phyloP scores from a whole-genome alignment of 64 coral and sea anemone genomes.

The Porites lutea region DNA sequence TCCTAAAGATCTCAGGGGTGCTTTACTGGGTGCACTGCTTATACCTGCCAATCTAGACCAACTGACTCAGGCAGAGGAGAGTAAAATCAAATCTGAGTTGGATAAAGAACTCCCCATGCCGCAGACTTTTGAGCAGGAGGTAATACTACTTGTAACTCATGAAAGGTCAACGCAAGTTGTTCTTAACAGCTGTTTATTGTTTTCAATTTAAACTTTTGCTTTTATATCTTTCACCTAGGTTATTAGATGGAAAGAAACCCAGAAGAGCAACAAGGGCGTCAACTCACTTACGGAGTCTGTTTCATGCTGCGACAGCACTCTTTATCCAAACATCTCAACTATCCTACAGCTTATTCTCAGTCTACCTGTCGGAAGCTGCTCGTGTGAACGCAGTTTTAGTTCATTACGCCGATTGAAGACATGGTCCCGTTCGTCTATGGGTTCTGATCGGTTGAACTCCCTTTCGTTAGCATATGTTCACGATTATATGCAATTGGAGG shows the following conservation, averaged over 20 bases:
- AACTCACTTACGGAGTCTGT: conserved; percentile 20
- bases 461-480: conserved; percentile 17
- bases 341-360: conserved; percentile 38
- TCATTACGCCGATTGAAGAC: conserved; percentile 46
- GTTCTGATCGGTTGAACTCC: conserved; percentile 20
- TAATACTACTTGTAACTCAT: background rate
- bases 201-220: no score
- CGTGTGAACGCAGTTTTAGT: conserved; percentile 57
- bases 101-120: conserved; percentile 36
- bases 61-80: no score
- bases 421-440: conserved; percentile 52
- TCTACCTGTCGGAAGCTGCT: conserved; percentile 54
- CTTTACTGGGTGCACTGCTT: conserved; percentile 55
- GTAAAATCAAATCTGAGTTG: no score
- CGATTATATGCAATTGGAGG: conserved; percentile 14
- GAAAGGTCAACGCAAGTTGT: no score
- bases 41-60: conserved; percentile 58
- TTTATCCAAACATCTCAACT: conserved; percentile 16
- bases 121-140: conserved; percentile 45
- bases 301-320: conserved; percentile 18
- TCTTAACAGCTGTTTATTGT: no score
- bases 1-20: conserved; percentile 61
- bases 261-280: conserved; percentile 25
- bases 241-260: conserved; percentile 25
- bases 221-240: conserved; percentile 6